Conservation (phyloP, 2,888 invertebrate genomes). For the Cerastoderma edule region DNA sequence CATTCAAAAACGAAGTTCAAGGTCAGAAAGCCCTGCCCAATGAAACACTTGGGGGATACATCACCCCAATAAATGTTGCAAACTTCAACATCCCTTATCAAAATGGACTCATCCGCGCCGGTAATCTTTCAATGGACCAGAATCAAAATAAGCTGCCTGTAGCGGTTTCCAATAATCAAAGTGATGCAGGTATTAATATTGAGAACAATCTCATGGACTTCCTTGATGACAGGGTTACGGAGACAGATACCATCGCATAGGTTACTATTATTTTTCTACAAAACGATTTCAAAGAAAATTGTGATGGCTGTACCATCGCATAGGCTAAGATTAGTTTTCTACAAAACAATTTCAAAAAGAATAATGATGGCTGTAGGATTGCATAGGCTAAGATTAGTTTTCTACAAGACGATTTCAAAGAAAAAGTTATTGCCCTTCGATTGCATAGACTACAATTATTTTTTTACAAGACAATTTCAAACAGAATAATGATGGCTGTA, state of each 20-base stretch:
- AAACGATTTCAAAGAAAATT: background rate
- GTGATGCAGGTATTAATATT: background rate
- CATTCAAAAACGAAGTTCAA: background rate
- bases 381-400: too few relatives aligned
- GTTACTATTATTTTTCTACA: background rate
- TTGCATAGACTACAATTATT: too few relatives aligned
- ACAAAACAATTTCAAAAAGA: too few relatives aligned
- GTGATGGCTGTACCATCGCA: background rate
- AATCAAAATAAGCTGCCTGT: constrained; percentile 1
- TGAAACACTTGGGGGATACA: background rate
- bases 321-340: too few relatives aligned
- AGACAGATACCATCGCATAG: background rate
- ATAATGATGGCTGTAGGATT: too few relatives aligned
- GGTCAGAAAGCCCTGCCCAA: background rate
- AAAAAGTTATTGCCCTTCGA: too few relatives aligned
- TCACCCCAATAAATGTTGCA: constrained; percentile 2
- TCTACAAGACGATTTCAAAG: too few relatives aligned
- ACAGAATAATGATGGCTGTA: too few relatives aligned
- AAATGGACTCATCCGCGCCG: background rate
- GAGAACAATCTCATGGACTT: background rate
- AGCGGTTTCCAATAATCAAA: background rate
- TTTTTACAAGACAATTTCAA: too few relatives aligned
- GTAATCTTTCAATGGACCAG: background rate
- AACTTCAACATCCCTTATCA: constrained; percentile 11
- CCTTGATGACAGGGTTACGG: background rate